Conservation (phyloP, 2,888 invertebrate genomes). For the Saturnia pavonia region DNA sequence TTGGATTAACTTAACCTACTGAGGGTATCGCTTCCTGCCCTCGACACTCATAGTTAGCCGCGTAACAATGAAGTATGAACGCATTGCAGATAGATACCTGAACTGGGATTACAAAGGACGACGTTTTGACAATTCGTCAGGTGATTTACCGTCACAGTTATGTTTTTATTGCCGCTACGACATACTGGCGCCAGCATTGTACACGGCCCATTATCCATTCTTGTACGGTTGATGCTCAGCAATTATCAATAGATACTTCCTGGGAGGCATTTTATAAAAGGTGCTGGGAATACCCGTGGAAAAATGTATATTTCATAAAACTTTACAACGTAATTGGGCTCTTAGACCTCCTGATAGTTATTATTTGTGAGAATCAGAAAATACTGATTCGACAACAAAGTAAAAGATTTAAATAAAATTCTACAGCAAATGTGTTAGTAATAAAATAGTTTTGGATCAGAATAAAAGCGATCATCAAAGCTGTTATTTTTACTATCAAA, state of each 20-base stretch:
- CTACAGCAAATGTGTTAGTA: not conserved
- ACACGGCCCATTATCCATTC: constrained; percentile 43
- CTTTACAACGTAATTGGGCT: constrained; percentile 13
- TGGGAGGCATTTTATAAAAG: constrained; percentile 43
- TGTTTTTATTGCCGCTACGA: constrained; percentile 55
- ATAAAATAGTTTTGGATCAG: not conserved
- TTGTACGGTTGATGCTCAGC: constrained; percentile 42
- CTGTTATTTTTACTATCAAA: not conserved
- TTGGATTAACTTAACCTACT: constrained; percentile 54
- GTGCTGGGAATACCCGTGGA: constrained; percentile 28
- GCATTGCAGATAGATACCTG: constrained; percentile 66
- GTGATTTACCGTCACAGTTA: constrained; percentile 61
- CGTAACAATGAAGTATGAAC: constrained; percentile 51
- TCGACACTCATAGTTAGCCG: constrained; percentile 53
- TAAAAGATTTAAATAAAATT: not conserved
- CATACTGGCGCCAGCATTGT: constrained; percentile 74
- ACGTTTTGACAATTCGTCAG: constrained; percentile 47
- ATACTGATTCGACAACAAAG: not conserved
- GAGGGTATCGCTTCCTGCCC: constrained; percentile 66
- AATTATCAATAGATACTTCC: constrained; percentile 44
- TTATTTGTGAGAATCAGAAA: not conserved
- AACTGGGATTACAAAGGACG: constrained; percentile 33
- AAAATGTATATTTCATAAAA: constrained; percentile 25
- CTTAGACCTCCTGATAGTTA: not conserved
- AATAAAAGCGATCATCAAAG: not conserved